Percentiles rank a stretch among this genome's conserved stretches.
Evolutionary conservation across 2,888 invertebrate genomes (phyloP).

Genomic region (Podotricha telesiphe): DNA sequence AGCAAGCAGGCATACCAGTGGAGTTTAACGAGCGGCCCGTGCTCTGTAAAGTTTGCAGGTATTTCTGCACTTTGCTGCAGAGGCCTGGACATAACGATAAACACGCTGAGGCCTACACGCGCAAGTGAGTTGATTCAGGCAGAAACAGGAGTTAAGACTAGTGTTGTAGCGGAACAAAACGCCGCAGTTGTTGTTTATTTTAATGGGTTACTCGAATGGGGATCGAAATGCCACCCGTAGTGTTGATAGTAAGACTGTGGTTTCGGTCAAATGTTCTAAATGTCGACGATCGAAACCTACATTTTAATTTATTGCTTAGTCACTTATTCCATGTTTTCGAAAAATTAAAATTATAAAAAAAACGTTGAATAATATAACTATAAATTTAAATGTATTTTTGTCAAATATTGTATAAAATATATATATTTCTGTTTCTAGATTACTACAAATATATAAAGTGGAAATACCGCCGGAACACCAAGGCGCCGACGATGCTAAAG

Average conservation of each 20-base stretch:
- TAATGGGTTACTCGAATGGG: too few relatives aligned
- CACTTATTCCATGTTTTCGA: too few relatives aligned
- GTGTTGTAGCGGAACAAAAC: too few relatives aligned
- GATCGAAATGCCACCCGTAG: too few relatives aligned
- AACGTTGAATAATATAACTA: too few relatives aligned
- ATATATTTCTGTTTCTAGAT: constrained; percentile 66
- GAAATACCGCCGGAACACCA: constrained; percentile 84
- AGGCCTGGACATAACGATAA: constrained; percentile 84
- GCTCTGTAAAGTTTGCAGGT: constrained; percentile 91
- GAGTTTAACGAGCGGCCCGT: constrained; percentile 87
- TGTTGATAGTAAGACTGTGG: too few relatives aligned
- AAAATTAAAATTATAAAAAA: too few relatives aligned
- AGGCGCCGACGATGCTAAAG: constrained; percentile 68
- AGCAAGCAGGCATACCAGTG: constrained; percentile 87
- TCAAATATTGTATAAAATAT: neutral
- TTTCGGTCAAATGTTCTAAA: too few relatives aligned
- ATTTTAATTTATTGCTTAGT: too few relatives aligned
- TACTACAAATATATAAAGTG: constrained; percentile 90
- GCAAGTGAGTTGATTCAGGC: constrained; percentile 64
- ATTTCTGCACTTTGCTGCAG: constrained; percentile 88
- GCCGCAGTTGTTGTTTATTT: too few relatives aligned
- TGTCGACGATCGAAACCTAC: too few relatives aligned
- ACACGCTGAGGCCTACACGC: constrained; percentile 75
- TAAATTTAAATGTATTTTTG: neutral
- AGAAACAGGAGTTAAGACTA: too few relatives aligned